Evolutionary conservation across 2,888 invertebrate genomes (phyloP), one percentile per base, ranked within the genome.

Genomic region (Alentia gelatinosa): DNA sequence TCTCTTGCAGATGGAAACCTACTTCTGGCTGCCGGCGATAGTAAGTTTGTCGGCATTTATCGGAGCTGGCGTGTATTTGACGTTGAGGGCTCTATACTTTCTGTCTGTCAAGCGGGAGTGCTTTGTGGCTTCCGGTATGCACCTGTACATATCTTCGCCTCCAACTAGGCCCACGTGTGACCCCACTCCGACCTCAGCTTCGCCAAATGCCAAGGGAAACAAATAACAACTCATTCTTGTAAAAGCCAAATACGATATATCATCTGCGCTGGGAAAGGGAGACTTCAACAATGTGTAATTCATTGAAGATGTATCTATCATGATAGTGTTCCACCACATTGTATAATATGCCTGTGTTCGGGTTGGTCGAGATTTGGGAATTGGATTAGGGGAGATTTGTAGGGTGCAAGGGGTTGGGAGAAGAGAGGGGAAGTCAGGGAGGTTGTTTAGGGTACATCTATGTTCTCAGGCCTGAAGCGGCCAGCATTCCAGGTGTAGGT

Each of bases 131-230:
- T 79, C 79, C 79, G 79, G 79, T 79, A 79, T 35, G 79, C 79
- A 79, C 79, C 39, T 79, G 79, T 35, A 79, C 79, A 79, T 39
- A 37, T 79, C 79, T 79, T 79, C 79, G 39, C 37, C 37, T 39
- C 37, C 79, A 79, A 79, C 79, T 19, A 37, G 79, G 23, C 37
- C 79, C 79, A 79, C 23, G 79, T 79, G 79, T 79, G 79, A 79
- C 79, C 79, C 37, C 37, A 15, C 19, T 19, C 79, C 39, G 79
- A 35, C 79, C 79, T 19, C 79, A 7, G 19, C 37, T 79, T 35
- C 79, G n/a, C 26, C n/a, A 23, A 15, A 39, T 79, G 35, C 79
- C 79, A 23, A 19, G 39, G 39, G 37, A 15, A 33, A 26, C 79
- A 23, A 39, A 39, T 79, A 37, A 35, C 79, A 5, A 79, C 79